A percentile compares a stretch with the other conserved stretches of the same genome.
Conservation (phyloP, 2,888 invertebrate genomes). For the Acleris emargana region DNA sequence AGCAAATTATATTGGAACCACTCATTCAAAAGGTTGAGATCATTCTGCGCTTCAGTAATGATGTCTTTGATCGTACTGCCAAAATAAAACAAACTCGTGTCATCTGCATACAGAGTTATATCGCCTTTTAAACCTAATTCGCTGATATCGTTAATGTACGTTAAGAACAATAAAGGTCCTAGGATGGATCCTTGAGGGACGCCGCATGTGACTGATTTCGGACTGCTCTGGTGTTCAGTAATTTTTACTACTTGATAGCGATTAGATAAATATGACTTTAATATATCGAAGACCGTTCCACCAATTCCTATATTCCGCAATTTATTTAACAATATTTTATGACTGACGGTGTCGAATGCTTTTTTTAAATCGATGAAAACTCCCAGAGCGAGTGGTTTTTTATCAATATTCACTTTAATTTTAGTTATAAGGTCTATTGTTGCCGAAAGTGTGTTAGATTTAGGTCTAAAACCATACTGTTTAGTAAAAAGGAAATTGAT, state of each 20-base stretch:
- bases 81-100: background rate
- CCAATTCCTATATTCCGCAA: conserved; percentile 31
- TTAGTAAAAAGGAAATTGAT: too few relatives aligned
- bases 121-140: conserved; percentile 1
- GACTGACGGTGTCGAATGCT: background rate
- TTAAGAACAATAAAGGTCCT: conserved; percentile 18
- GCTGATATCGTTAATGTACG: conserved; percentile 25
- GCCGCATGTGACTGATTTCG: conserved; percentile 27
- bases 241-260: conserved; percentile 37
- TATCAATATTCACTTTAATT: too few relatives aligned
- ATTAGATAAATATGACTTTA: conserved; percentile 35
- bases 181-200: conserved; percentile 31
- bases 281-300: conserved; percentile 25
- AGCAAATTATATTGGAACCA: conserved; percentile 40
- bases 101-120: background rate
- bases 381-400: too few relatives aligned
- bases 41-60: conserved; percentile 30
- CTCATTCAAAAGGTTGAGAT: conserved; percentile 32
- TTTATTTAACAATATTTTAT: conserved; percentile 25
- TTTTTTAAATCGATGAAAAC: too few relatives aligned
- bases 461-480: too few relatives aligned
- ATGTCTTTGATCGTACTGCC: conserved; percentile 14
- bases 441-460: too few relatives aligned
- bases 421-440: too few relatives aligned
- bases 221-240: conserved; percentile 16